Conservation (phyloP, 2,888 invertebrate genomes). For the Leucoma salicis region DNA sequence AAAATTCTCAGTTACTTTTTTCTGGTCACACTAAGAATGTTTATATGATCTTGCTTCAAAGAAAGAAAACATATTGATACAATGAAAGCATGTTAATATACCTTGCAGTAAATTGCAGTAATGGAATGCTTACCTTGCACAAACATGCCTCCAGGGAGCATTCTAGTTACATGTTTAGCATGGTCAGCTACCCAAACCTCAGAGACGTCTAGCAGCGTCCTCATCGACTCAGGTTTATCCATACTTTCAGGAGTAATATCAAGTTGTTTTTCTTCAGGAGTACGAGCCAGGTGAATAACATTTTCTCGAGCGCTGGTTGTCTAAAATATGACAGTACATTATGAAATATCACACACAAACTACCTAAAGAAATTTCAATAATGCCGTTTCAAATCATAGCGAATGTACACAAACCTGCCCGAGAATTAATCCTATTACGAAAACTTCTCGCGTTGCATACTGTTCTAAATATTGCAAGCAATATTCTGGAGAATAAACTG, state of each 20-base stretch:
- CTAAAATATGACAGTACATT: conserved; percentile 56
- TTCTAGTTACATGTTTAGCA: conserved; percentile 92
- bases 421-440: conserved; percentile 88
- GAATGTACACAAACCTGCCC: conserved; percentile 85
- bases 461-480: conserved; percentile 86
- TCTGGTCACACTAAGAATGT: no score
- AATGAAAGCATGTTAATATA: no score
- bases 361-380: neutral
- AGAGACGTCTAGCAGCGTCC: conserved; percentile 81
- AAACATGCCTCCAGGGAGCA: conserved; percentile 95
- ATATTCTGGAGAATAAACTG: conserved; percentile 86
- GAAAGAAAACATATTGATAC: no score
- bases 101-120: no score
- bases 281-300: conserved; percentile 90
- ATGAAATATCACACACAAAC: no score
- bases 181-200: conserved; percentile 90
- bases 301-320: conserved; percentile 86
- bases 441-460: conserved; percentile 83
- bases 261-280: conserved; percentile 81
- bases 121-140: conserved; percentile 88
- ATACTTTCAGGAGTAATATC: conserved; percentile 57
- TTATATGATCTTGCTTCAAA: no score
- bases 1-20: no score
- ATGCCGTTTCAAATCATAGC: neutral
- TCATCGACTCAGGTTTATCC: conserved; percentile 59